Evolutionary conservation across 92 coral and sea anemone genomes (phyloP), one percentile per base, ranked within the genome.

Genomic region (Pocillopora meandrina): DNA sequence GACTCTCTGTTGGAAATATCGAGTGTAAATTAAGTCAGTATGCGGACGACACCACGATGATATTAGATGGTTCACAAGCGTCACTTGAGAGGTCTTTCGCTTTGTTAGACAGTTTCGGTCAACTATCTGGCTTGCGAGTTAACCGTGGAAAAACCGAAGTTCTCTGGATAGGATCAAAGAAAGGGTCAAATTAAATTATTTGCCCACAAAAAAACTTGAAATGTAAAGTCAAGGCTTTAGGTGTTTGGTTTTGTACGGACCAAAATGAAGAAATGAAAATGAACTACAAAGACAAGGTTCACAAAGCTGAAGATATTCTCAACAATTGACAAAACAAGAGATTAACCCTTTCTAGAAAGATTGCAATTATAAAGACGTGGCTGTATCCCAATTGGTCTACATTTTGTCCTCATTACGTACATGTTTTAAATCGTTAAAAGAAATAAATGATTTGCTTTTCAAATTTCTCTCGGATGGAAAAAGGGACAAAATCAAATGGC

Each of bases 11-110:
- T 10, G 76, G 36, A 5, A 70, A 7, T 16, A 11, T 34, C 47
- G 89, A 85, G 61, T 85, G 89, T 47, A 85, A 85, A 57, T 60
- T 84, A 12, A 75, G 84, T 23, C 89, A 77, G 31, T 66, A 65
- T 61, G 84, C 84, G 19, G 84, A 85, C 36, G 89, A 71, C 78
- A 63, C 82, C 23, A 75, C 82, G 12, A 56, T 84, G 72, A 75
- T 76, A 12, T 56, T 84, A 55, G 82, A 84, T 64, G 87, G 80
- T 18, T 47, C 74, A 33, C 61, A 47, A 61, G 19, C 3, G 35
- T 84, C 69, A 49, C 66, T 85, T 55, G 64, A 59, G 63, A n/a
- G 64, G 42, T 65, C 82, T 2, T 52, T 84, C 52, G 74, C n/a
- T 21, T 15, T 75, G n/a, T 61, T 84, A 18, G 87, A 74, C 12